Base-by-base conservation (phyloP, 2,888 invertebrate genomes). In the Trichopoda pennipes region DNA sequence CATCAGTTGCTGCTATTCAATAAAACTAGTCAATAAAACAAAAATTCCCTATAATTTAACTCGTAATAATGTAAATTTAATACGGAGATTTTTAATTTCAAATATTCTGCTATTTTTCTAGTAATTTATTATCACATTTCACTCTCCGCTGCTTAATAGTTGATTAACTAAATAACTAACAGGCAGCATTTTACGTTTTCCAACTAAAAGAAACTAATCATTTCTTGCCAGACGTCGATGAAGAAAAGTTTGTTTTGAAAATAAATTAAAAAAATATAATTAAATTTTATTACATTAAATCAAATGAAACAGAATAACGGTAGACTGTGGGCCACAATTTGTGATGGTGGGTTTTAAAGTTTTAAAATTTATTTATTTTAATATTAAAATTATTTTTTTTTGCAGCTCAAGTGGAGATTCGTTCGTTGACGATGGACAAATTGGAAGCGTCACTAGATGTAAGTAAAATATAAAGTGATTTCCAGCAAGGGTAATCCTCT, bases 381-480 rank as follows among this genome's bases (percentile, higher is more conserved):
- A 63, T 49, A 7, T 17, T 21, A 42, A 38, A 38, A 38, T 12
- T 61, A 3, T 17, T 51, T 72, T 28, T 23, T 64, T 28, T 80
- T 83, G 23, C 42, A 93, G 94, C 93, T 51, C 92, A 92, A 86
- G 93, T 94, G 86, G 93, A 92, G 86, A 92, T 94, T 85, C 92
- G 93, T 85, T 92, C 92, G 42, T 85, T 94, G 82, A 92, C 94
- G 23, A 88, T 92, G 63, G 91, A 92, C 38, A 93, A 93, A 4
- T 89, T 94, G 78, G 91, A 93, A 32, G 93, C 93, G 74, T 93
- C 94, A 51, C 89, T 95, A 70, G 88, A 92, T 87, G 93, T 94
- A 86, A 93, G 92, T 91, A 70, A n/a, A 53, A 17, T 38, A 38
- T 38, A 38, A 28, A 38, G 3, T 10, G 38, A 1, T 38, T 38